phyloP scores from a whole-genome alignment of 2,113 vertebrate genomes.

The Australoheros scitulus region DNA sequence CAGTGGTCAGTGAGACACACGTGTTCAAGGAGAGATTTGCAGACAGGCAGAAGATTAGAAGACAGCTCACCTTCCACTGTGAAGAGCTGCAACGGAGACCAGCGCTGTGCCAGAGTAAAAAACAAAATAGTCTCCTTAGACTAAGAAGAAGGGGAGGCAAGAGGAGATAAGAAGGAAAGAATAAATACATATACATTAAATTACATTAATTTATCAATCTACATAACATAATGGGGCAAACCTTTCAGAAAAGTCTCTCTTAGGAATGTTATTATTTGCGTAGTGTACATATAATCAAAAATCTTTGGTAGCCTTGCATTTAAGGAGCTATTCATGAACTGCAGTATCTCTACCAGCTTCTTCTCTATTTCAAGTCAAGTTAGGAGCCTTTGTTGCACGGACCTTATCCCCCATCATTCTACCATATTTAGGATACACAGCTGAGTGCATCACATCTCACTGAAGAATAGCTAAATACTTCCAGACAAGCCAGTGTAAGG shows the following conservation, averaged over 20 bases:
- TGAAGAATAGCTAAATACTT: slow-evolving; percentile 3
- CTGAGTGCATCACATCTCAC: background rate
- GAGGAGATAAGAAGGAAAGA: rapidly evolving
- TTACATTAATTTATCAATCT: background rate
- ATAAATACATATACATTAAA: rapidly evolving
- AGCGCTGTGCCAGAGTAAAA: background rate
- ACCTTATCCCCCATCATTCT: rapidly evolving
- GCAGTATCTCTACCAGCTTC: background rate
- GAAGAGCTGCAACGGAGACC: background rate
- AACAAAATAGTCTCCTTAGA: background rate
- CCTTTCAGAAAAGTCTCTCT: no score
- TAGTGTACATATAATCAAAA: background rate
- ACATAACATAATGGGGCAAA: background rate
- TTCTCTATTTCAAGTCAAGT: background rate
- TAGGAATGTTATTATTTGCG: background rate
- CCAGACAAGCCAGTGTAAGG: background rate
- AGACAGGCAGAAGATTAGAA: slow-evolving; percentile 39
- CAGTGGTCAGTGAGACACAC: slow-evolving; percentile 7
- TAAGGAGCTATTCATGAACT: background rate
- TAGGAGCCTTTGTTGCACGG: background rate
- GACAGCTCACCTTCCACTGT: slow-evolving; percentile 27
- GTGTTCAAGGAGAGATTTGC: slow-evolving; percentile 39
- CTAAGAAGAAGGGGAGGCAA: background rate
- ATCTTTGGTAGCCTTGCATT: background rate
- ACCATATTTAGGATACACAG: background rate